Base-by-base conservation (phyloP, 2,797 vertebrate genomes). In the Sebastes flavidus region DNA sequence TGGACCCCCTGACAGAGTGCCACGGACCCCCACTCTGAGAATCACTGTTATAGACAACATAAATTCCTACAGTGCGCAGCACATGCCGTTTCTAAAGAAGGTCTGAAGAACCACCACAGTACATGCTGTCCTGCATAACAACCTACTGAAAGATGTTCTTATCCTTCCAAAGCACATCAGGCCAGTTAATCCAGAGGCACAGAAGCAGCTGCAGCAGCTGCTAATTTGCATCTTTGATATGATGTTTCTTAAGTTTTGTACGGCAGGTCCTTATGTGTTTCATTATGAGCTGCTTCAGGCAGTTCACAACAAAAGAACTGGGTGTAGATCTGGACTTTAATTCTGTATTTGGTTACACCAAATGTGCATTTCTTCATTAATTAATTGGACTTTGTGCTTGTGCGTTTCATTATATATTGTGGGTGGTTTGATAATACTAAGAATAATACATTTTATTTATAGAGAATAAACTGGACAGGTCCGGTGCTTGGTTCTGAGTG, bases 191-290 rank as follows among this genome's bases (percentile, higher is more conserved):
- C 60, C 75, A 52, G 56, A 58, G 61, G 58, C 60, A 12, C 34
- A 59, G 55, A 25, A 66, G 80, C 78, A 67, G 71, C 66, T 67
- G 82, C 65, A 77, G 76, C 81, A 84, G 81, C 61, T 82, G 72
- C 25, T 74, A 24, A 49, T 69, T 29, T 80, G 54, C 66, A 75
- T 80, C 59, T 59, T 76, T 76, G 12, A 75, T 60, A 46, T 25
- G 22, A 46, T 36, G 66, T 67, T 54, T 66, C 22, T 63, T 13
- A 30, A n/a, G 3, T 68, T 69, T 42, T 42, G 5, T 62, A 6
- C 42, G 36, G 27, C 29, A 24, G 9, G 18, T 18, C 9, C 5
- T 10, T 27, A 42, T 2, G 1, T 65, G 75, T 77, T 59, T 66
- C 5, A 18, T 32, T 38, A 52, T 14, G 27, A 68, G 52, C 25